These are phyloP conservation scores for Armadillidium nasatum DNA, from an alignment of 1,140 invertebrate species.

Conservation along the genomic window DNA sequence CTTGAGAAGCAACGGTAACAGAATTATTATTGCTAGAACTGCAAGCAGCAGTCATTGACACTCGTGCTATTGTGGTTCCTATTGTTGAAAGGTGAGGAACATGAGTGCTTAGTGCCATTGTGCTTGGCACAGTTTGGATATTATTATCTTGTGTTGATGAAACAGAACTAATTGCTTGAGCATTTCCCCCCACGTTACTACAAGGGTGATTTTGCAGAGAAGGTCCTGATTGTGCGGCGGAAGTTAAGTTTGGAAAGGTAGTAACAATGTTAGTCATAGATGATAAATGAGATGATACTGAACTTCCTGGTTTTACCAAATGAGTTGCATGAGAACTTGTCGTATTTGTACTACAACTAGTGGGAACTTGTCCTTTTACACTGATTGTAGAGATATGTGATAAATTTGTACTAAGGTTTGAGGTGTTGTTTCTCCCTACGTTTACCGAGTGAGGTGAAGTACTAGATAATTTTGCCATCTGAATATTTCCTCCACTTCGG, in stretches of 20 bases:
- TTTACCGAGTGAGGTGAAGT: not conserved
- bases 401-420: not conserved
- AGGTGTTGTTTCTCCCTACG: not conserved
- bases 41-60: not conserved
- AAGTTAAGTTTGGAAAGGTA: not conserved
- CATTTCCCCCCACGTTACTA: not conserved
- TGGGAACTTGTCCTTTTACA: not conserved
- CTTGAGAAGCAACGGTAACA: slow-evolving; percentile 26
- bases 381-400: slow-evolving; percentile 7
- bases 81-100: not conserved
- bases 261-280: not conserved
- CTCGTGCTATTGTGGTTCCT: not conserved
- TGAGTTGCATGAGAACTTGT: not conserved
- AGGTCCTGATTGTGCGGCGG: not conserved
- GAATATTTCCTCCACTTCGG: not conserved
- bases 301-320: not conserved
- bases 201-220: not conserved
- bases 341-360: not conserved
- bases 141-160: not conserved
- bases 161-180: not conserved
- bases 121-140: not conserved
- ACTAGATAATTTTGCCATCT: slow-evolving; percentile 1
- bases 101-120: not conserved
- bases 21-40: not conserved
- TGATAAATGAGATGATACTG: not conserved